These are phyloP conservation scores for Drosophila anomalata DNA, from an alignment of 2,888 invertebrate genomes.

Conservation along the genomic window DNA sequence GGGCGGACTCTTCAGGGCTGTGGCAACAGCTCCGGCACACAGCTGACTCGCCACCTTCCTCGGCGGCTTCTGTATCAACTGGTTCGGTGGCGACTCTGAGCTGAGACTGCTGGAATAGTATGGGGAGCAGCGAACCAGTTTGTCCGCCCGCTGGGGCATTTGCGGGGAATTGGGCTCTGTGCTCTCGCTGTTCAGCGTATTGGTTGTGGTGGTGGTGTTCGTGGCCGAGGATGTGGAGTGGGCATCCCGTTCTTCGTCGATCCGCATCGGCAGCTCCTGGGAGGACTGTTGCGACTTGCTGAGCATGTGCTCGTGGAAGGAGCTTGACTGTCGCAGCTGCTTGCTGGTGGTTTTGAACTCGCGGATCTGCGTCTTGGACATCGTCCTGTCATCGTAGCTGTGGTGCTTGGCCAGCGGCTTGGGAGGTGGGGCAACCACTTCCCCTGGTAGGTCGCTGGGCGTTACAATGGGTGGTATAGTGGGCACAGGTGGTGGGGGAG, in stretches of 20 bases:
- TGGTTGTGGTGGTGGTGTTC: slow-evolving; percentile 83
- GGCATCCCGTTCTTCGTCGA: slow-evolving; percentile 84
- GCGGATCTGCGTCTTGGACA: slow-evolving; percentile 87
- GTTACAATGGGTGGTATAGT: slow-evolving; percentile 83
- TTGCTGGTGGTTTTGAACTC: slow-evolving; percentile 87
- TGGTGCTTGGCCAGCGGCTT: slow-evolving; percentile 87
- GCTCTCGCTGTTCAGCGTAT: slow-evolving; percentile 85
- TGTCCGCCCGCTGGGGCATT: slow-evolving; percentile 83
- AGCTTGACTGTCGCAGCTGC: slow-evolving; percentile 86
- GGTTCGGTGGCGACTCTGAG: slow-evolving; percentile 89
- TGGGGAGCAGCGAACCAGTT: slow-evolving; percentile 88
- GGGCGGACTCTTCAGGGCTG: slow-evolving; percentile 88
- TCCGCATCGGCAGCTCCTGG: slow-evolving; percentile 83
- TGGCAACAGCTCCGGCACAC: slow-evolving; percentile 58
- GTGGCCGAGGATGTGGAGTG: slow-evolving; percentile 82
- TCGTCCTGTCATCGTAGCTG: slow-evolving; percentile 87
- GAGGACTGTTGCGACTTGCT: slow-evolving; percentile 84
- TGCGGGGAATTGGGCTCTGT: slow-evolving; percentile 83
- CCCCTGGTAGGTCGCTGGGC: slow-evolving; percentile 73
- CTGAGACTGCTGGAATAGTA: slow-evolving; percentile 91
- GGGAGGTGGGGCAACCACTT: slow-evolving; percentile 84
- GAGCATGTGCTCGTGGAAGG: slow-evolving; percentile 87
- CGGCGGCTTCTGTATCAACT: slow-evolving; percentile 86
- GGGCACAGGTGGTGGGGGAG: slow-evolving; percentile 76
- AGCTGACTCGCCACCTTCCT: slow-evolving; percentile 85